Evolutionary conservation across 2,113 vertebrate genomes (phyloP).

Genomic region (Notarius quadriscutis): DNA sequence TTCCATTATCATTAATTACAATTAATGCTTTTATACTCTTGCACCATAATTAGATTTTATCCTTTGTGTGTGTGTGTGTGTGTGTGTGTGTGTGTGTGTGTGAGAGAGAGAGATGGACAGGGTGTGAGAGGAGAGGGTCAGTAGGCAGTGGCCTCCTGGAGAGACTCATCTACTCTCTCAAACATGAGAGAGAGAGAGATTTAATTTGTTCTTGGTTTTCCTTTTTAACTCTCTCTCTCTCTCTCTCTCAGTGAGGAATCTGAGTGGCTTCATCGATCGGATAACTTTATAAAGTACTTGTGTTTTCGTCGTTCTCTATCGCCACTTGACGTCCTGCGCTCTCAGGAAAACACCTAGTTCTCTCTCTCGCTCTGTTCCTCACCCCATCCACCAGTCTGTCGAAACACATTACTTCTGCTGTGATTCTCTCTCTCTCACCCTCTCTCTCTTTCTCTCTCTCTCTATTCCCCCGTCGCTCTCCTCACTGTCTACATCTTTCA

Average conservation of each 20-base stretch:
- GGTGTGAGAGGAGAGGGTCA: conserved; percentile 7
- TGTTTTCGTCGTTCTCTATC: conserved; percentile 3
- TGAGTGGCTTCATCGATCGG: conserved; percentile 11
- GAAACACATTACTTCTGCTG: conserved; percentile 13
- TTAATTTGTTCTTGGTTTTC: neutral
- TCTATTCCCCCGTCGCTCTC: neutral
- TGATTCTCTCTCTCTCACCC: neutral
- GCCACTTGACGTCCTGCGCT: neutral
- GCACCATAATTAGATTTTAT: neutral
- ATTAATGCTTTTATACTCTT: neutral
- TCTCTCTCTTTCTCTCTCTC: neutral
- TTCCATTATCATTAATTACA: neutral
- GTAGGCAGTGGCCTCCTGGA: neutral
- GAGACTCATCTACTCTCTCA: conserved; percentile 10
- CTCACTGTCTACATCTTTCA: too few species aligned
- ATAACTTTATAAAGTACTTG: neutral
- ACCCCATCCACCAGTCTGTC: conserved; percentile 18
- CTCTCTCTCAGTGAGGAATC: neutral
- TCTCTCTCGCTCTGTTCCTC: neutral
- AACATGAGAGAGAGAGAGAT: neutral
- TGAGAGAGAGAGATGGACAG: neutral
- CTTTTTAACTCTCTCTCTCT: neutral
- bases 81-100: neutral
- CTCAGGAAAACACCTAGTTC: neutral
- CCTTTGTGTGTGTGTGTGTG: neutral